Conservation (phyloP, 2,113 vertebrate genomes). For the Bubo scandiacus region DNA sequence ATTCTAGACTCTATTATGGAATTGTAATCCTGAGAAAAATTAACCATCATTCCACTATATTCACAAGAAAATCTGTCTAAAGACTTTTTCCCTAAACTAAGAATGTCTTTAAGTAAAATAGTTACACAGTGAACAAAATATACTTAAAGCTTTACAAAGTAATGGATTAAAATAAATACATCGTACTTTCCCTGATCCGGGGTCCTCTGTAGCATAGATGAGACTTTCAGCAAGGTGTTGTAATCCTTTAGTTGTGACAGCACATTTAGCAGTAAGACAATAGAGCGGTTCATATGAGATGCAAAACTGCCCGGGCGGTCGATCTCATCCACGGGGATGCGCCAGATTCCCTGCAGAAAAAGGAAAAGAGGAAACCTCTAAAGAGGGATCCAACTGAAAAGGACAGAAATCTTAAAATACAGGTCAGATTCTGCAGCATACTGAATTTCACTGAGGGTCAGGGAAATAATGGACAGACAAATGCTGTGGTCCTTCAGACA, state of each 20-base stretch:
- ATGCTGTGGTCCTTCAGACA: not conserved
- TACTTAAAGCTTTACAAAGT: not conserved
- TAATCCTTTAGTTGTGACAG: constrained; percentile 93
- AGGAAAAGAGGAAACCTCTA: not conserved
- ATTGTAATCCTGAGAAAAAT: not conserved
- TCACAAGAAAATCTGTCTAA: not conserved
- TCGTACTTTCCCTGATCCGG: constrained; percentile 99
- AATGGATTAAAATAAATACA: not conserved
- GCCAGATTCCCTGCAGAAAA: constrained; percentile 92
- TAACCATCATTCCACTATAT: not conserved
- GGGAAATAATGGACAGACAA: not conserved
- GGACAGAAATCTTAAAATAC: not conserved
- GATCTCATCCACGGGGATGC: constrained; percentile 99
- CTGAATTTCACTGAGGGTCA: not conserved
- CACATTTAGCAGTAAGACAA: constrained; percentile 92
- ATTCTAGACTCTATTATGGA: not conserved
- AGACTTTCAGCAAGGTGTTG: constrained; percentile 92
- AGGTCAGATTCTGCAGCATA: fast-evolving
- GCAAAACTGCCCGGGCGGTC: constrained; percentile 98
- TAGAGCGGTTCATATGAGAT: constrained; percentile 99
- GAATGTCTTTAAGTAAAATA: not conserved
- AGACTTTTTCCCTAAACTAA: not conserved
- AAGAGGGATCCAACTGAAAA: not conserved
- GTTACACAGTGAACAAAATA: not conserved
- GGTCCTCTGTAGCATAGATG: constrained; percentile 97